Conservation (phyloP, 2,797 vertebrate species). For the Pagetopsis macropterus region DNA sequence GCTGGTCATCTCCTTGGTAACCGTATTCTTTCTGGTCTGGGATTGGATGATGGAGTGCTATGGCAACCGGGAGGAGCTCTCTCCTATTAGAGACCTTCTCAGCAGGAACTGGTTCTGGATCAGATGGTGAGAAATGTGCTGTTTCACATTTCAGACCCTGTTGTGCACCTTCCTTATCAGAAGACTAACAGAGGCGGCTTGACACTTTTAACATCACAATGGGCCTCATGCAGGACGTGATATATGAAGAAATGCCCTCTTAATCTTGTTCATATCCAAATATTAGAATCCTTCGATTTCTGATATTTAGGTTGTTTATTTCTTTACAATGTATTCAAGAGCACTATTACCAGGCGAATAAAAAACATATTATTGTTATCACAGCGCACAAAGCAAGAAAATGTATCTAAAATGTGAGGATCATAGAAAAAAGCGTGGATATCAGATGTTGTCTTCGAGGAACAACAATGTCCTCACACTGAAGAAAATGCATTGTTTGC, state of each 20-base stretch:
- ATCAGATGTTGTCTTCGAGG: constrained; percentile 22
- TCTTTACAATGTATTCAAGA: too few species aligned
- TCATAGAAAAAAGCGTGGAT: too few species aligned
- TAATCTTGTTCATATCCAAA: too few species aligned
- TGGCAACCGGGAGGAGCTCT: constrained; percentile 73
- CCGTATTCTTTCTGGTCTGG: constrained; percentile 86
- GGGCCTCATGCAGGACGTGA: too few species aligned
- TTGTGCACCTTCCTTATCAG: not conserved
- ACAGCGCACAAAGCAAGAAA: too few species aligned
- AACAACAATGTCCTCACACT: constrained; percentile 29
- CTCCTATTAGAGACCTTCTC: constrained; percentile 66
- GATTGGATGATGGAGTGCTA: constrained; percentile 84
- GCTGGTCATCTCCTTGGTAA: constrained; percentile 81
- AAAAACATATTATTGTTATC: too few species aligned
- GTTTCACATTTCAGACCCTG: constrained; percentile 6
- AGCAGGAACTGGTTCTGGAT: constrained; percentile 83
- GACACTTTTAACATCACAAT: too few species aligned
- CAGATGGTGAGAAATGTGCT: constrained; percentile 83
- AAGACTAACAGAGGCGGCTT: not conserved
- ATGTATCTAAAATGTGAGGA: too few species aligned
- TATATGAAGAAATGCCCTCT: too few species aligned
- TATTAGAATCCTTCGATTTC: too few species aligned
- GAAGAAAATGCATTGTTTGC: constrained; percentile 26
- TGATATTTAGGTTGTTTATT: too few species aligned
- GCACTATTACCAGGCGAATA: too few species aligned